Evolutionary conservation across 2,113 vertebrate species (phyloP).

Genomic region (Tragulus kanchil): DNA sequence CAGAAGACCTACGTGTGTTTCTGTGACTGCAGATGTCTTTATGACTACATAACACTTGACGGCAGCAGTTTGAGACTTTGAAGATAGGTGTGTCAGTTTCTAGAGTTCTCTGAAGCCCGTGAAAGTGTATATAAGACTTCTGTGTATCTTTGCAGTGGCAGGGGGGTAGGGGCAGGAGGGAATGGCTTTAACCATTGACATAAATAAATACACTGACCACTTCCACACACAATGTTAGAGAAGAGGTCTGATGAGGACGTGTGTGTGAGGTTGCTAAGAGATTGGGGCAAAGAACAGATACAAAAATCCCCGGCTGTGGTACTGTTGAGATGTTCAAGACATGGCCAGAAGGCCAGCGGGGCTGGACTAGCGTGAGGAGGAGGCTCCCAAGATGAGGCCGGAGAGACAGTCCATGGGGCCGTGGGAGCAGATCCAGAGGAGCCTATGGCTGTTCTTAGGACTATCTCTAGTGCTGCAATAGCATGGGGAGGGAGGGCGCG

Average conservation of each 20-base stretch:
- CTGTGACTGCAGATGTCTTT: neutral
- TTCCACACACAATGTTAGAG: neutral
- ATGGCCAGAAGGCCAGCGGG: no score
- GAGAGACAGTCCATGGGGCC: neutral
- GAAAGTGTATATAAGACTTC: neutral
- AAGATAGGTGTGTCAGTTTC: neutral
- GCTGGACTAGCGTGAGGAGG: rapidly evolving
- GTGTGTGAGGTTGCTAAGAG: rapidly evolving
- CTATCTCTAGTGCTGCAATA: neutral
- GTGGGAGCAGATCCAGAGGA: neutral
- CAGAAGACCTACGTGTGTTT: neutral
- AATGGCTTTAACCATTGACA: neutral
- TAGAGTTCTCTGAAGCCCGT: neutral
- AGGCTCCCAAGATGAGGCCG: rapidly evolving
- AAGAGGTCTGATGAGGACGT: neutral
- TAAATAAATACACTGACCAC: neutral
- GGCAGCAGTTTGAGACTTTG: neutral
- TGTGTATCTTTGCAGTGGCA: neutral
- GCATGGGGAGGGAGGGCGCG: neutral
- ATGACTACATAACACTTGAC: neutral
- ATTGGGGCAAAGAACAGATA: neutral
- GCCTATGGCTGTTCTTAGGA: rapidly evolving
- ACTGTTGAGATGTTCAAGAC: neutral
- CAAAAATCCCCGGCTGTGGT: rapidly evolving
- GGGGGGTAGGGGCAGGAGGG: neutral